Base-by-base conservation (phyloP, 2,888 invertebrate species). In the Coenonympha glycerion region DNA sequence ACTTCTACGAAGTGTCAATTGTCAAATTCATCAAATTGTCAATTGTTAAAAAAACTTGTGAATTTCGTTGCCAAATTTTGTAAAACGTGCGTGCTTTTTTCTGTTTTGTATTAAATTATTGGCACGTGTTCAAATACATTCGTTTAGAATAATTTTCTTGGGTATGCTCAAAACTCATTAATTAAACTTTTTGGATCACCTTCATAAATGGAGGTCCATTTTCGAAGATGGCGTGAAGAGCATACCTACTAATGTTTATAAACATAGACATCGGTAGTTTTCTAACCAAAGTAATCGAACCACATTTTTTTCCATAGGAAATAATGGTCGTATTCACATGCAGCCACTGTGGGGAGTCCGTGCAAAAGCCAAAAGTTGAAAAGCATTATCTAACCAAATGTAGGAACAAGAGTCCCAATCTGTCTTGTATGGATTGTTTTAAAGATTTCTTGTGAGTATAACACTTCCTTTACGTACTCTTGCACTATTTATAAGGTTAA, bases 241-340 rank as follows among this genome's bases (percentile, higher is more conserved):
- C n/a, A n/a, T n/a, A n/a, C n/a, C n/a, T n/a, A n/a, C n/a, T 45
- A 13, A 18, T 22, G 22, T 8, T 36, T 21, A 36, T 19, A 18
- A 11, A 19, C 5, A 13, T 4, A 24, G 9, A 30, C 30, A n/a
- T 13, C 13, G 11, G 11, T 6, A 19, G 13, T 3, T 39, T 22
- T 11, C 13, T 22, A 24, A 24, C 37, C 18, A 15, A 15, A 28
- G 21, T 28, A 28, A 1, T 9, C 9, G n/a, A 5, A n/a, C 8
- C 6, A 15, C 8, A 31, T 31, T 6, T 31, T 3, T 19, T 36
- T n/a, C 1, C 6, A 8, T 22, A 22, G 37, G 11, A 24, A 22
- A 33, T 22, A 51, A 98, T 98, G 98, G 98, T 98, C 34, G 93
- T 96, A 47, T 98, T 98, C 75, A 95, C 94, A 8, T 98, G 98